phyloP scores from a whole-genome alignment of 1,140 invertebrate species.

The Lepidotrigona ventralis region DNA sequence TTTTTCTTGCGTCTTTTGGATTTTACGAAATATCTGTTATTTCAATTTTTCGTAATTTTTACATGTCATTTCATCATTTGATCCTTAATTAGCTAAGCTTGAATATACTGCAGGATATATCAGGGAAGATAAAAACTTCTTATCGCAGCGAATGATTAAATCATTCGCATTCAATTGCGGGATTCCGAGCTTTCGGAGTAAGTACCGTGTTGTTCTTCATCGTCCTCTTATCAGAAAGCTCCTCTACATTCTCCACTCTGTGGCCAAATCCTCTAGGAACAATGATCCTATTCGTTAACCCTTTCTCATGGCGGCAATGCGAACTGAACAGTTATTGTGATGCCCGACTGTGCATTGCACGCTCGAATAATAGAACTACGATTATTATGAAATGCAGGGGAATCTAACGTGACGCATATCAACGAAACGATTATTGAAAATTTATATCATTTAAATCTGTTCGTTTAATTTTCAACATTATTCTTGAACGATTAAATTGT shows the following conservation, averaged over 20 bases:
- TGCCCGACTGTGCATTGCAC: neutral
- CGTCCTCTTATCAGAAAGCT: neutral
- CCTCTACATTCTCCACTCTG: neutral
- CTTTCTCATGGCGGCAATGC: neutral
- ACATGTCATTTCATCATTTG: too few relatives aligned
- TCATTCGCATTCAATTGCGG: neutral
- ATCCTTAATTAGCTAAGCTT: too few relatives aligned
- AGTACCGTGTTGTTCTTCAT: neutral
- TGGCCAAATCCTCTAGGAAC: neutral
- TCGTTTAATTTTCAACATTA: too few relatives aligned
- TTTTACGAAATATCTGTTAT: too few relatives aligned
- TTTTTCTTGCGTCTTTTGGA: too few relatives aligned
- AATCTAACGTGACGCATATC: neutral
- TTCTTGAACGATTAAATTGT: too few relatives aligned
- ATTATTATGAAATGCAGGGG: neutral
- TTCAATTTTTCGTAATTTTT: too few relatives aligned
- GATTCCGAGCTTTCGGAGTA: neutral
- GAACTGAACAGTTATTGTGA: neutral
- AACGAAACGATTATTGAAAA: neutral
- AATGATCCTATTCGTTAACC: neutral
- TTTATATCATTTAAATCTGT: too few relatives aligned
- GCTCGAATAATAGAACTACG: neutral
- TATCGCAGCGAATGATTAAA: neutral
- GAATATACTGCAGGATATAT: neutral
- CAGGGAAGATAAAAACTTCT: neutral